Percentiles rank a stretch among this genome's conserved stretches.
Conservation (phyloP, 2,113 vertebrate species). For the Melanerpes formicivorus region DNA sequence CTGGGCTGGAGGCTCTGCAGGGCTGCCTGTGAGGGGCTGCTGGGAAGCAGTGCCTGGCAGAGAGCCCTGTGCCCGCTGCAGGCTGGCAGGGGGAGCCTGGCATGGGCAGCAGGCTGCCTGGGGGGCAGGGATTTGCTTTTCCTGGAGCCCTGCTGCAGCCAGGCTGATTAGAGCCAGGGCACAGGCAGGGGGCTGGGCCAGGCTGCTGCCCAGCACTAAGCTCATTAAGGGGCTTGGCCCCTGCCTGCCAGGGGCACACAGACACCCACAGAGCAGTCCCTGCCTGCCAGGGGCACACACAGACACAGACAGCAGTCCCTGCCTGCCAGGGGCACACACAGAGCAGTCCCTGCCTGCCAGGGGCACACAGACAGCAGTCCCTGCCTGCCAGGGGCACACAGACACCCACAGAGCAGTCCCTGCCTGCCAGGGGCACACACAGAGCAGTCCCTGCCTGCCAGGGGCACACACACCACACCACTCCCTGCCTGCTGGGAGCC, state of each 20-base stretch:
- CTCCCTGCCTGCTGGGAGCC: accelerated
- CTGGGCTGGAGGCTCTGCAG: too few species aligned
- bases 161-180: conserved; percentile 32
- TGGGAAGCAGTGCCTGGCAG: background rate
- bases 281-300: too few species aligned
- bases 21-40: too few species aligned
- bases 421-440: background rate
- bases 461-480: too few species aligned
- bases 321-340: background rate
- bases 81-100: too few species aligned
- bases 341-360: too few species aligned
- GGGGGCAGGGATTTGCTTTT: conserved; percentile 3
- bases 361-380: too few species aligned
- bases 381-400: background rate
- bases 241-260: background rate
- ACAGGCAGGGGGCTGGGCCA: background rate
- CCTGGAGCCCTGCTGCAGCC: background rate
- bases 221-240: conserved; percentile 42
- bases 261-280: too few species aligned
- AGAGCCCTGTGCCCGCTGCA: background rate
- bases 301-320: background rate
- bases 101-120: accelerated
- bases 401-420: too few species aligned
- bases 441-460: too few species aligned
- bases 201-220: background rate